Conservation (phyloP, 2,113 vertebrate species). For the Muntiacus muntjak region DNA sequence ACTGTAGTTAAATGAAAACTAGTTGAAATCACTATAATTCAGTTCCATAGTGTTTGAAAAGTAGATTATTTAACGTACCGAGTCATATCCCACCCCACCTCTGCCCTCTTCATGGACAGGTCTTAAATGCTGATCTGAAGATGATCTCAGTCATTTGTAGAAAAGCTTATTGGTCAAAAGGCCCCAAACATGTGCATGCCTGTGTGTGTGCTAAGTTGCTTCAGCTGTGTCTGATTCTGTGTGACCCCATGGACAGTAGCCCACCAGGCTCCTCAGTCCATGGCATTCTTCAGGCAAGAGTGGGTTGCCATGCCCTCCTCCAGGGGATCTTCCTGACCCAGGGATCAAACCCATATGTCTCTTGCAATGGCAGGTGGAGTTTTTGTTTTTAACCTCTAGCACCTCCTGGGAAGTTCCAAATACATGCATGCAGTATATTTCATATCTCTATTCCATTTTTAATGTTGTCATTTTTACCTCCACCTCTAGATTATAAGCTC, state of each 20-base stretch:
- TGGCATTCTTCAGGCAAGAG: not conserved
- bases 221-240: not conserved
- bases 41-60: conserved; percentile 15
- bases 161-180: not conserved
- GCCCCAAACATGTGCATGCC: not conserved
- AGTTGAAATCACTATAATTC: not conserved
- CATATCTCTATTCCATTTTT: not conserved
- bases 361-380: not conserved
- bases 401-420: not conserved
- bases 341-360: not conserved
- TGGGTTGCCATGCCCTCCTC: not conserved
- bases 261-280: not conserved
- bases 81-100: not conserved
- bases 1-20: not conserved
- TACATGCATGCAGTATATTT: not conserved
- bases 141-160: not conserved
- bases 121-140: not conserved
- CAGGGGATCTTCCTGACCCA: not conserved
- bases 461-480: not conserved
- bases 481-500: not conserved
- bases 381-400: not conserved
- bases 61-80: not conserved
- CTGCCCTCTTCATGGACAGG: not conserved
- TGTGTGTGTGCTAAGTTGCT: not conserved
- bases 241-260: not conserved